phyloP scores from a whole-genome alignment of 2,888 invertebrate genomes.

The Crematogaster levior region DNA sequence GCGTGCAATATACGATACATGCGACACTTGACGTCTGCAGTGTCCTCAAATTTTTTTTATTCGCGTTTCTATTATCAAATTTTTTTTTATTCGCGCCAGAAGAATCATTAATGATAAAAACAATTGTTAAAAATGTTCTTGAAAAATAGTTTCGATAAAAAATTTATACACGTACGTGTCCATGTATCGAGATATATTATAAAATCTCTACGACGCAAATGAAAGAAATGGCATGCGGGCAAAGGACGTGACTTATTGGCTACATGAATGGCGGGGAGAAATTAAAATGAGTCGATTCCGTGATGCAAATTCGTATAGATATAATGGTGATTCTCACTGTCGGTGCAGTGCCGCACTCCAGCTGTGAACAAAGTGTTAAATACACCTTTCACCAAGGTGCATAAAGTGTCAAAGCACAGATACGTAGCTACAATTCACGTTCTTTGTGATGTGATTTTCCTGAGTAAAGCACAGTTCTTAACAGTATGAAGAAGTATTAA shows the following conservation, averaged over 20 bases:
- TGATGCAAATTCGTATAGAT: conserved; percentile 74
- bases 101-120: neutral
- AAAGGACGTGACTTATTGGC: conserved; percentile 72
- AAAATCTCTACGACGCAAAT: conserved; percentile 61
- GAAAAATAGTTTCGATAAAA: neutral
- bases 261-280: conserved; percentile 79
- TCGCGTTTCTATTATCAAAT: neutral
- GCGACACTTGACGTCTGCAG: conserved; percentile 9
- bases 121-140: neutral
- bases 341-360: conserved; percentile 84
- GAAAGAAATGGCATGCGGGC: conserved; percentile 75
- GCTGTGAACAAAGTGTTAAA: conserved; percentile 84
- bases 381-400: conserved; percentile 81
- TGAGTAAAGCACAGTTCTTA: conserved; percentile 29
- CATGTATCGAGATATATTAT: conserved; percentile 46
- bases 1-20: conserved; percentile 59
- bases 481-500: conserved; percentile 1
- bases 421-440: conserved; percentile 73
- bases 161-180: conserved; percentile 20
- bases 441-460: conserved; percentile 60
- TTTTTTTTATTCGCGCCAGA: neutral
- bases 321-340: conserved; percentile 82
- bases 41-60: neutral
- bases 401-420: conserved; percentile 78
- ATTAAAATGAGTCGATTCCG: conserved; percentile 74